phyloP scores from a whole-genome alignment of 1,140 invertebrate species.

The Babylonia areolata region DNA sequence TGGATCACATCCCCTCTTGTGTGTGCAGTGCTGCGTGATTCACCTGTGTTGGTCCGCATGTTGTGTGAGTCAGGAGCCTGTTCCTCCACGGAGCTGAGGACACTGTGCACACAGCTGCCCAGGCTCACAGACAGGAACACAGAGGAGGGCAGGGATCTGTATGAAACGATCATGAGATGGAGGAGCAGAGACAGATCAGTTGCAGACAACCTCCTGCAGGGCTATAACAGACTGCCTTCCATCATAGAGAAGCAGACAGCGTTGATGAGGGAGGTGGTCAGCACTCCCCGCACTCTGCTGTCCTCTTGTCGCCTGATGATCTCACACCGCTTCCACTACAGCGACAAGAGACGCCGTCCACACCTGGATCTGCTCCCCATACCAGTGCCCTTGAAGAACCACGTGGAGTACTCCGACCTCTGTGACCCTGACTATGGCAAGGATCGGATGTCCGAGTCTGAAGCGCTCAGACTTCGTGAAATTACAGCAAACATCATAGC shows the following conservation, averaged over 20 bases:
- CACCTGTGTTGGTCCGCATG: not conserved
- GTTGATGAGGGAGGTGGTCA: not conserved
- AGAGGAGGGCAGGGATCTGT: not conserved
- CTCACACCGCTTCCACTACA: not conserved
- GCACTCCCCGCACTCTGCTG: slow-evolving; percentile 2
- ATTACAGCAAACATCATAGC: no score
- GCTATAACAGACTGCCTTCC: not conserved
- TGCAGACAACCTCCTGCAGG: not conserved
- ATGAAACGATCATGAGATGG: not conserved
- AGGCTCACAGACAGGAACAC: not conserved
- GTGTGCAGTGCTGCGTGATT: not conserved
- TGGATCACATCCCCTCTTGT: not conserved
- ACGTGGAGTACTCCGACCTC: slow-evolving; percentile 7
- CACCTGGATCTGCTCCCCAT: not conserved
- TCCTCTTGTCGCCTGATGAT: slow-evolving; percentile 13
- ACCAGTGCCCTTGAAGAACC: not conserved
- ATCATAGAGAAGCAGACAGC: not conserved
- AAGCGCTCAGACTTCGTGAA: no score
- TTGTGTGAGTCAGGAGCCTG: slow-evolving; percentile 13
- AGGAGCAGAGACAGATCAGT: not conserved
- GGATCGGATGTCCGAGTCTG: no score
- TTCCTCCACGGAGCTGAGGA: not conserved
- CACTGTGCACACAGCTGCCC: not conserved
- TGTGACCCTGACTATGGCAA: slow-evolving; percentile 7
- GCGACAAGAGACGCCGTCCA: not conserved